Percentiles rank a stretch among this genome's conserved stretches.
These are phyloP conservation scores for Tapera naevia DNA, from an alignment of 2,797 vertebrate genomes.

Conservation along the genomic window DNA sequence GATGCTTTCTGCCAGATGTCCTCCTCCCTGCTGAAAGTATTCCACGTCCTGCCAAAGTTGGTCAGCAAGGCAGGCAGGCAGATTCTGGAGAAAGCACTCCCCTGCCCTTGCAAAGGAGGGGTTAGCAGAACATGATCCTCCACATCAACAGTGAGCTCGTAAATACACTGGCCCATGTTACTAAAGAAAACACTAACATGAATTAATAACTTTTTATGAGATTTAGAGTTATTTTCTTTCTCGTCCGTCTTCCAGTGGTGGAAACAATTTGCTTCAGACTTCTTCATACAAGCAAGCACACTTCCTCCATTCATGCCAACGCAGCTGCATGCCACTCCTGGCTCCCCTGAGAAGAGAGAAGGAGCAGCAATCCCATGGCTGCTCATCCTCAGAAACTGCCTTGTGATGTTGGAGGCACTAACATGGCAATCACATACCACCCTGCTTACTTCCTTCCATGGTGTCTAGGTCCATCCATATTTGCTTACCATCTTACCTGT, in stretches of 20 bases:
- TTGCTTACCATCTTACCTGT: not conserved
- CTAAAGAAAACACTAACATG: not conserved
- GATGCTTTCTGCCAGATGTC: not conserved
- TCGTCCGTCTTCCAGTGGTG: not conserved
- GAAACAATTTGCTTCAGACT: not conserved
- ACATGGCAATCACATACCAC: not conserved
- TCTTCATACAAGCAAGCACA: not conserved
- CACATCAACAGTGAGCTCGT: not conserved
- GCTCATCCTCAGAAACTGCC: not conserved
- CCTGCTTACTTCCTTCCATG: not conserved
- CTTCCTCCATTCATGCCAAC: not conserved
- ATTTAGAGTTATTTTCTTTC: not conserved
- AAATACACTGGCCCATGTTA: not conserved
- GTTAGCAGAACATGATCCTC: not conserved
- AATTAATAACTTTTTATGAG: not conserved
- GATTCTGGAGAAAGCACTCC: not conserved
- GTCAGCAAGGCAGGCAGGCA: not conserved
- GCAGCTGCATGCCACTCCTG: not conserved
- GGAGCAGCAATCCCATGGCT: not conserved
- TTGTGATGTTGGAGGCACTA: rapidly evolving
- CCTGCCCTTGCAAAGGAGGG: not conserved
- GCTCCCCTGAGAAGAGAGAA: not conserved
- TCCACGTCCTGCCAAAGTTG: not conserved
- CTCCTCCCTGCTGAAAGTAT: not conserved
- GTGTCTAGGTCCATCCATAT: not conserved